These are phyloP conservation scores for Pelosia muscerda DNA, from an alignment of 2,888 invertebrate species.

Conservation along the genomic window DNA sequence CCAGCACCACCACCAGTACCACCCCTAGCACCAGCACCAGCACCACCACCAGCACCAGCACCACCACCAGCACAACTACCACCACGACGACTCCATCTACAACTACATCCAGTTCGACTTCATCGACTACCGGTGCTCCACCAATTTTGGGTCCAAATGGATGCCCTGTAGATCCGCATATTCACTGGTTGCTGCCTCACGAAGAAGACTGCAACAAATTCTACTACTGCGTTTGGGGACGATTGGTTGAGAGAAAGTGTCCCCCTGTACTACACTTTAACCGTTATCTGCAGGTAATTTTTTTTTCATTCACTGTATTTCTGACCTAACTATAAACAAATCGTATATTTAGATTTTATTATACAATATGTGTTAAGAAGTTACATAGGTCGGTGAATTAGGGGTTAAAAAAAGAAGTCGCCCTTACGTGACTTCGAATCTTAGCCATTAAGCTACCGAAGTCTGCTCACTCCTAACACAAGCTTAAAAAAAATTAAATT, in stretches of 20 bases:
- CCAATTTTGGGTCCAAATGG: conserved; percentile 55
- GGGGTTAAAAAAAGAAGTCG: too few relatives aligned
- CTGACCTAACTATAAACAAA: too few relatives aligned
- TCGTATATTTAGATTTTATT: too few relatives aligned
- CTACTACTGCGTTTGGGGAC: conserved; percentile 75
- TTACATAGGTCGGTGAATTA: too few relatives aligned
- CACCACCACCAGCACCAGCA: too few relatives aligned
- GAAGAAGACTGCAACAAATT: conserved; percentile 66
- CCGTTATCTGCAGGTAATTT: neutral
- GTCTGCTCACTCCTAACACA: too few relatives aligned
- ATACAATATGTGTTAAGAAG: too few relatives aligned
- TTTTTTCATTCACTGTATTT: neutral
- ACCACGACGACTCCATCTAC: neutral
- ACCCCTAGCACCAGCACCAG: neutral
- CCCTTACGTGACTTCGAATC: too few relatives aligned
- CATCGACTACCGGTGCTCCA: neutral
- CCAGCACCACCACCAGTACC: neutral
- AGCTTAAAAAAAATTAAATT: too few relatives aligned
- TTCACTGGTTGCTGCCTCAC: conserved; percentile 73
- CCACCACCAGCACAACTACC: too few relatives aligned
- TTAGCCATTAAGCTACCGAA: too few relatives aligned
- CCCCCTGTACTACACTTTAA: conserved; percentile 24
- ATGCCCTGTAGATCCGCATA: conserved; percentile 67
- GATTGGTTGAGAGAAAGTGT: conserved; percentile 57
- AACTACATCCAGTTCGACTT: neutral